Conservation (phyloP, 1,140 invertebrate species). For the Micrasema longulum region DNA sequence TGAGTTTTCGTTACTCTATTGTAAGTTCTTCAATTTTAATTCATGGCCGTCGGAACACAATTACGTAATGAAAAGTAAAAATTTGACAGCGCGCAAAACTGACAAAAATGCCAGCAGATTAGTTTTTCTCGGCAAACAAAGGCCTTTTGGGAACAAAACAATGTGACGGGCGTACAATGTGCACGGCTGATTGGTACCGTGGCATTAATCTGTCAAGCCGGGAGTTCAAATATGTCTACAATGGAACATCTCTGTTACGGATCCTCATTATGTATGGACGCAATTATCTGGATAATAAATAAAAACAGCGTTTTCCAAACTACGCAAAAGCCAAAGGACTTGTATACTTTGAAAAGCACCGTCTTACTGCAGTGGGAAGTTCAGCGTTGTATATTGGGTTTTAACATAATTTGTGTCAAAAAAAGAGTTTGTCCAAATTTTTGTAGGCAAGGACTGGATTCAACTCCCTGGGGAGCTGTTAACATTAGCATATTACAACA, state of each 20-base stretch:
- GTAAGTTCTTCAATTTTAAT: background rate
- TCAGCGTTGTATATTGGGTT: no score
- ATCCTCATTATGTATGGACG: background rate
- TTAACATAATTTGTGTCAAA: no score
- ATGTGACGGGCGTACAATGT: background rate
- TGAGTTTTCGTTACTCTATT: no score
- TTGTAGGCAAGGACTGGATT: no score
- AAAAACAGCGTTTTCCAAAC: no score
- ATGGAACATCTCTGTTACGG: slow-evolving; percentile 8
- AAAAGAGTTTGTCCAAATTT: no score
- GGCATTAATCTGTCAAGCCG: background rate
- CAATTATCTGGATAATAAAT: no score
- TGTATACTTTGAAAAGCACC: no score
- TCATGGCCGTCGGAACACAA: background rate
- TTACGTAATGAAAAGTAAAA: background rate
- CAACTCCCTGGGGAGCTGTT: no score
- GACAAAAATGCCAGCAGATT: background rate
- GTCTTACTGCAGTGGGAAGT: no score
- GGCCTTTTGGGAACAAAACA: background rate
- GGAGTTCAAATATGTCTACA: background rate
- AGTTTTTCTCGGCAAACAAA: slow-evolving; percentile 2
- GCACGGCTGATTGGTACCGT: slow-evolving; percentile 6
- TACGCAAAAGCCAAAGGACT: no score
- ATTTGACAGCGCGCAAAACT: background rate
- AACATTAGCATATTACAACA: no score